phyloP scores from a whole-genome alignment of 2,888 invertebrate genomes.

The Nebria salina region DNA sequence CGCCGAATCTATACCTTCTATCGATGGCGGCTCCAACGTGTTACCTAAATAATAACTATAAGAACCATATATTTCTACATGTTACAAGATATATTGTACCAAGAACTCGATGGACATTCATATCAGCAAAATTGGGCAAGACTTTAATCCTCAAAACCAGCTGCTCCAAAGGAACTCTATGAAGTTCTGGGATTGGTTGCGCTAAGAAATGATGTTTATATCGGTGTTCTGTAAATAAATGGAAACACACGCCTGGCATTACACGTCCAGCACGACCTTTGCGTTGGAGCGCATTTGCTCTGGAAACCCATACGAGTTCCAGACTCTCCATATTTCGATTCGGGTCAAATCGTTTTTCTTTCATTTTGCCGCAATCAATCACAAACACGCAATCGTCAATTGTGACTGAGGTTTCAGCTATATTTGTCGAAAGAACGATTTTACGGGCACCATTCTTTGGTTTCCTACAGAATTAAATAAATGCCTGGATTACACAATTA shows the following conservation, averaged over 20 bases:
- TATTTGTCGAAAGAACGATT: conserved; percentile 90
- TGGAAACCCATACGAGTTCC: conserved; percentile 89
- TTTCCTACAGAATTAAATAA: conserved; percentile 65
- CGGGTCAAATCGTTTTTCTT: conserved; percentile 85
- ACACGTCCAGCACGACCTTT: conserved; percentile 92
- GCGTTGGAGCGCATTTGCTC: conserved; percentile 89
- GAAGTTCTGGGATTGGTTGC: conserved; percentile 89
- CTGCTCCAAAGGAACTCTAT: conserved; percentile 88
- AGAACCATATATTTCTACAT: conserved; percentile 55
- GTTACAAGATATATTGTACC: conserved; percentile 55
- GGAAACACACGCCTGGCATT: conserved; percentile 86
- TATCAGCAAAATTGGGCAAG: conserved; percentile 63
- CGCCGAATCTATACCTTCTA: conserved; percentile 74
- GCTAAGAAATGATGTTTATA: conserved; percentile 72
- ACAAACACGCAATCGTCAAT: conserved; percentile 97
- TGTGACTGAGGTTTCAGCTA: conserved; percentile 95
- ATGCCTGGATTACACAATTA: not conserved
- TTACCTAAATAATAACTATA: conserved; percentile 8
- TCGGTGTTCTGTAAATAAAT: conserved; percentile 82
- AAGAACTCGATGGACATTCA: conserved; percentile 56
- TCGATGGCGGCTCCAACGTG: conserved; percentile 74
- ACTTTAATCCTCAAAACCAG: conserved; percentile 79
- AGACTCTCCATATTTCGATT: conserved; percentile 89
- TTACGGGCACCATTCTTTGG: conserved; percentile 79
- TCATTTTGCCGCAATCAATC: conserved; percentile 91